Conservation (phyloP, 2,113 vertebrate genomes). For the Lepisosteus oculatus region DNA sequence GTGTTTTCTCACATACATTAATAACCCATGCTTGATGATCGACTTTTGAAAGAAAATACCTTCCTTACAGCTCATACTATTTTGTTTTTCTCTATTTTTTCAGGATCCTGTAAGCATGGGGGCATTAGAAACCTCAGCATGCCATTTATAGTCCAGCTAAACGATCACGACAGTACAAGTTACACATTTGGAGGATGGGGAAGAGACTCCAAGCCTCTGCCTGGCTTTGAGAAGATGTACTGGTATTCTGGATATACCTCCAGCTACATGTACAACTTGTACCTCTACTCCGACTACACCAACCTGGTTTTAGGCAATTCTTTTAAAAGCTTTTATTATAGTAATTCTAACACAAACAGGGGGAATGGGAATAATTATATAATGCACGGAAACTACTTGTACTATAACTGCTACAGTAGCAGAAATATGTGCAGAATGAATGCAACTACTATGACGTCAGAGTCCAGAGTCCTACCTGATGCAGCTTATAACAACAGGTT, state of each 20-base stretch:
- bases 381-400: slow-evolving; percentile 44
- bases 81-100: slow-evolving; percentile 6
- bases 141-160: slow-evolving; percentile 50
- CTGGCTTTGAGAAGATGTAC: slow-evolving; percentile 53
- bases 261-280: slow-evolving; percentile 29
- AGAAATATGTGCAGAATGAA: slow-evolving; percentile 54
- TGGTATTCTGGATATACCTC: slow-evolving; percentile 39
- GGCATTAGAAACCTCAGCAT: slow-evolving; percentile 53
- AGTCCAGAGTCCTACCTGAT: slow-evolving; percentile 43
- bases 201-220: slow-evolving; percentile 57
- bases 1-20: no score
- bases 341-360: background rate
- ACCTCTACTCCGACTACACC: slow-evolving; percentile 50
- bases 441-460: slow-evolving; percentile 41
- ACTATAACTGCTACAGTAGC: slow-evolving; percentile 43
- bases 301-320: slow-evolving; percentile 43
- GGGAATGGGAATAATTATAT: slow-evolving; percentile 57
- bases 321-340: slow-evolving; percentile 19
- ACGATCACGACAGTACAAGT: slow-evolving; percentile 37
- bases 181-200: slow-evolving; percentile 57
- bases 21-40: no score
- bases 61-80: no score
- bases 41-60: no score
- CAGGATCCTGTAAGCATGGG: slow-evolving; percentile 58
- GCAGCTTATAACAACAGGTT: slow-evolving; percentile 40